Evolutionary conservation across 1,140 invertebrate species (phyloP), one percentile per base, ranked within the genome.

Genomic region (Drosophila melanica): DNA sequence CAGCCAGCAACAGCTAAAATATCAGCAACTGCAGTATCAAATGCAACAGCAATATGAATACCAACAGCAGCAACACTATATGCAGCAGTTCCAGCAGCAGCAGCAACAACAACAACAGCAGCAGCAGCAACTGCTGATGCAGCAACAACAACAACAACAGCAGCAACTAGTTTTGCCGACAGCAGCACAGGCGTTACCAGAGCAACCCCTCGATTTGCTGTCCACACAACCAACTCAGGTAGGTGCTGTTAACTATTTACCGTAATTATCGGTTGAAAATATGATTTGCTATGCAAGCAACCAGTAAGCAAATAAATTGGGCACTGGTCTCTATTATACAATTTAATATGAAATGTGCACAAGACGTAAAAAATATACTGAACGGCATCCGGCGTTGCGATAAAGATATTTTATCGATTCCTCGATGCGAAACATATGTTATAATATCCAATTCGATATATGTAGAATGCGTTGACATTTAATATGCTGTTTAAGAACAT

Each of bases 1-100:
- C 69, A 33, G 50, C 5, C 75, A 77, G 42, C 81, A 85, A 37
- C 81, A 86, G 53, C 75, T 87, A 41, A 86, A 86, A 54, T 86
- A 87, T 67, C 81, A 86, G 48, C 81, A 86, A 82, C 64, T 86
- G 79, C 81, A 86, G 70, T 86, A 86, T 82, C 81, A 86, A 73
- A 82, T 86, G 81, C 81, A 86, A 39, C 82, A 87, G 65, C 82
- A 89, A 82, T 87, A 87, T 86, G 82, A 89, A 82, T 89, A 87
- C 62, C 82, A 87, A 37, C 82, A 87, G 57, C 82, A 87, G 45
- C 79, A 89, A 41, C 84, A 87, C 41, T 87, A 68, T 64, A 82
- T 87, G 41, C 82, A 89, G 48, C 82, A 87, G 48, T 87, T 73
- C 37, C 82, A 87, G 35, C 82, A 81, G 4, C 82, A 85, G 18